Conservation (phyloP, 2,113 vertebrate genomes). For the Lepidothrix coronata region DNA sequence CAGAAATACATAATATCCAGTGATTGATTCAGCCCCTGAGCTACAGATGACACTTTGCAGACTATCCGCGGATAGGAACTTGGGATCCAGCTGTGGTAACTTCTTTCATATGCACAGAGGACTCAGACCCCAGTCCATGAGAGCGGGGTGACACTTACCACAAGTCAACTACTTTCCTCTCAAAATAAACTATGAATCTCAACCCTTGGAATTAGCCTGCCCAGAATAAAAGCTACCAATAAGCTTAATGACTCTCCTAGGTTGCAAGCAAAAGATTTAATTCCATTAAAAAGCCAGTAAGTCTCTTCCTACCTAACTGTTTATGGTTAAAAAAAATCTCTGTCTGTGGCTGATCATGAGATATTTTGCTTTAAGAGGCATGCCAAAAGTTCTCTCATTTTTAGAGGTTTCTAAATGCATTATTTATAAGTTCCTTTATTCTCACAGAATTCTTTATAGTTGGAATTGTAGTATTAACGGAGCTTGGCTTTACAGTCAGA, state of each 20-base stretch:
- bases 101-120: background rate
- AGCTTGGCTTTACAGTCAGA: conserved; percentile 12
- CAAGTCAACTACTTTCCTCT: background rate
- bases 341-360: background rate
- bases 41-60: background rate
- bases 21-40: background rate
- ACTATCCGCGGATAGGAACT: background rate
- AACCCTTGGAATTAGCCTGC: background rate
- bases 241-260: background rate
- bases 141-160: background rate
- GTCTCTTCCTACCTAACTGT: background rate
- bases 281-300: background rate
- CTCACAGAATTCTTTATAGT: background rate
- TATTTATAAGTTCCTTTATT: conserved; percentile 2
- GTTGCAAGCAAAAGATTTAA: background rate
- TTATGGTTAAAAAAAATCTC: background rate
- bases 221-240: background rate
- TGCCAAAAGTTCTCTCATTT: background rate
- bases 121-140: background rate
- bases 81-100: background rate
- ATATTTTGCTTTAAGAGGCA: background rate
- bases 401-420: conserved; percentile 5
- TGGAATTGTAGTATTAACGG: conserved; percentile 9
- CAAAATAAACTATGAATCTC: background rate
- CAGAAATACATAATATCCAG: background rate